Conservation (phyloP, 2,888 invertebrate genomes). For the Drosophila affinis region DNA sequence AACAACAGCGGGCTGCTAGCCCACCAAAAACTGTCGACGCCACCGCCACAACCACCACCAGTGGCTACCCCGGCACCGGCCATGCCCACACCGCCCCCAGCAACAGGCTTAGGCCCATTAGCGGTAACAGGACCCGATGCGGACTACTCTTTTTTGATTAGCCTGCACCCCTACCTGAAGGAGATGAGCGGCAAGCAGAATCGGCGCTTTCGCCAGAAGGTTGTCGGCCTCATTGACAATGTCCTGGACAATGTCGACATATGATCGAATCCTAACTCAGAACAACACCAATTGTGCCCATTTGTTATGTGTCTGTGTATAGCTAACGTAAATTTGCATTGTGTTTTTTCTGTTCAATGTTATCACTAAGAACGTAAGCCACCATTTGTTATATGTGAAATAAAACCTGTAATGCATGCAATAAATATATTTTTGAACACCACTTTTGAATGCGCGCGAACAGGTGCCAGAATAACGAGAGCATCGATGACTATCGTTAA, state of each 20-base stretch:
- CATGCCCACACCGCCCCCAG: slow-evolving; percentile 18
- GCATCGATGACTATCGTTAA: not conserved
- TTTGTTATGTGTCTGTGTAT: slow-evolving; percentile 56
- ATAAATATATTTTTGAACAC: not conserved
- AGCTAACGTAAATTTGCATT: slow-evolving; percentile 43
- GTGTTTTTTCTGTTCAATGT: slow-evolving; percentile 22
- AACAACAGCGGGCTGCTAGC: not conserved
- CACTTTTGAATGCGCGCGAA: not conserved
- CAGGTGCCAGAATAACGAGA: not conserved
- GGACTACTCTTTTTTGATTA: slow-evolving; percentile 81
- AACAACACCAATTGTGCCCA: slow-evolving; percentile 66
- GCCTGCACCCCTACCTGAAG: slow-evolving; percentile 80
- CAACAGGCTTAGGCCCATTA: slow-evolving; percentile 5
- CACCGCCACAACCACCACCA: slow-evolving; percentile 19
- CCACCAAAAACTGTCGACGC: slow-evolving; percentile 31
- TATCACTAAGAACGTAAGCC: slow-evolving; percentile 11
- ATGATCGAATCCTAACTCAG: slow-evolving; percentile 20
- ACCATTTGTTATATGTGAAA: slow-evolving; percentile 27
- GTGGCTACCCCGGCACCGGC: slow-evolving; percentile 21
- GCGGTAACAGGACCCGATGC: slow-evolving; percentile 66
- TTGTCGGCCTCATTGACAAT: slow-evolving; percentile 79
- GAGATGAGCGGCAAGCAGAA: slow-evolving; percentile 82
- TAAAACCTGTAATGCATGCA: slow-evolving; percentile 8
- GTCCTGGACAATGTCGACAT: slow-evolving; percentile 75
- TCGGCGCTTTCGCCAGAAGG: slow-evolving; percentile 81